A percentile compares a stretch with the other conserved stretches of the same genome.
Conservation (phyloP, 2,888 invertebrate genomes). For the Polymixis lichenea region DNA sequence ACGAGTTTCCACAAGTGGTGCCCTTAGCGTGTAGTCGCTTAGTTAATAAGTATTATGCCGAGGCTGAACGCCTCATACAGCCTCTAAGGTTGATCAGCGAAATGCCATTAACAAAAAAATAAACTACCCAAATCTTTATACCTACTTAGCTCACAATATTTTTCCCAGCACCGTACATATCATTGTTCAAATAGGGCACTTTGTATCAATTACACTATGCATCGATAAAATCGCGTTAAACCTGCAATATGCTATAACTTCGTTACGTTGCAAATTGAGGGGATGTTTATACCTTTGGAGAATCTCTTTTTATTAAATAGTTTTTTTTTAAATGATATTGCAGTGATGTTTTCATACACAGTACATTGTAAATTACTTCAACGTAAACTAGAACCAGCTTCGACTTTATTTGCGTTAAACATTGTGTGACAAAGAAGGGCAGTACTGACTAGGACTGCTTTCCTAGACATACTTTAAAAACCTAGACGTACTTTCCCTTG, state of each 20-base stretch:
- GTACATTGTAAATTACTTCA: not conserved
- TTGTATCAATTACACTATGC: slow-evolving; percentile 37
- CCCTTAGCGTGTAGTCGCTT: no score
- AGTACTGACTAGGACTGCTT: no score
- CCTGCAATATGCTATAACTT: slow-evolving; percentile 30
- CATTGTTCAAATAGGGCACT: slow-evolving; percentile 8
- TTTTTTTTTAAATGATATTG: not conserved
- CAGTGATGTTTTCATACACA: not conserved
- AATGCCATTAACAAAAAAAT: not conserved
- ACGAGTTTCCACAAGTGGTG: no score
- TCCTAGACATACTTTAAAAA: not conserved
- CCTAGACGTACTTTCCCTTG: not conserved
- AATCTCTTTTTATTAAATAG: not conserved
- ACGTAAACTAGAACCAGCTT: not conserved
- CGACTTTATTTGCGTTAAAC: not conserved
- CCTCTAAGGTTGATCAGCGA: no score
- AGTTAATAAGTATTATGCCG: not conserved
- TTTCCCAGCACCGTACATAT: not conserved
- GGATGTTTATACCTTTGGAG: not conserved
- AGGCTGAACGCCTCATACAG: not conserved
- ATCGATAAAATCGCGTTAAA: slow-evolving; percentile 34
- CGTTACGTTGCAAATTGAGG: slow-evolving; percentile 24
- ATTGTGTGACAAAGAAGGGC: not conserved
- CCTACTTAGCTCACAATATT: not conserved
- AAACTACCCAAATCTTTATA: not conserved